A percentile compares a stretch with the other conserved stretches of the same genome.
phyloP scores from a whole-genome alignment of 2,888 invertebrate species.

The Leucozona laternaria region DNA sequence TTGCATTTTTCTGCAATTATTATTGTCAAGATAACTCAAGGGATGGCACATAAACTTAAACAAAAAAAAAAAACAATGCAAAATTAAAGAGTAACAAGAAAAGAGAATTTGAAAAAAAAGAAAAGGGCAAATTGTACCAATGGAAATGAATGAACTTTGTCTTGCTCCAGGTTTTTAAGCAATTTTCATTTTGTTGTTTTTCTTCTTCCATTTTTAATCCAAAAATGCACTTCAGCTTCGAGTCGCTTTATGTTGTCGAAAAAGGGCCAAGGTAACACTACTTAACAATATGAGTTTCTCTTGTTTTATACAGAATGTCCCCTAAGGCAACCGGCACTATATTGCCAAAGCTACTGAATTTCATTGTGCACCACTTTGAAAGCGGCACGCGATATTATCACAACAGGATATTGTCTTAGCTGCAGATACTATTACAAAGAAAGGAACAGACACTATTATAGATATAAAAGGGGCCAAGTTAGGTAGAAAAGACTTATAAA shows the following conservation, averaged over 20 bases:
- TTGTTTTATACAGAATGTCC: constrained; percentile 12
- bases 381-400: constrained; percentile 23
- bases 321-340: constrained; percentile 7
- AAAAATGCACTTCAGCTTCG: constrained; percentile 56
- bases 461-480: not conserved
- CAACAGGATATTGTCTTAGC: constrained; percentile 30
- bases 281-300: constrained; percentile 70
- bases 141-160: constrained; percentile 55
- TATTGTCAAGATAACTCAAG: constrained; percentile 65
- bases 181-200: not conserved
- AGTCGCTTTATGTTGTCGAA: not conserved
- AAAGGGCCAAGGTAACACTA: constrained; percentile 67
- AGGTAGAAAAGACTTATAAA: constrained; percentile 2
- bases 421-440: not conserved
- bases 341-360: constrained; percentile 48
- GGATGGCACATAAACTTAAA: constrained; percentile 28
- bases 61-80: not conserved
- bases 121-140: constrained; percentile 1
- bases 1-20: constrained; percentile 65
- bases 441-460: not conserved
- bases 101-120: constrained; percentile 45
- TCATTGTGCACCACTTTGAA: constrained; percentile 27
- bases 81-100: no score
- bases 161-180: constrained; percentile 46
- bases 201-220: constrained; percentile 45